Percentiles rank a stretch among this genome's conserved stretches.
These are phyloP conservation scores for Acleris holmiana DNA, from an alignment of 2,888 invertebrate species.

Conservation along the genomic window DNA sequence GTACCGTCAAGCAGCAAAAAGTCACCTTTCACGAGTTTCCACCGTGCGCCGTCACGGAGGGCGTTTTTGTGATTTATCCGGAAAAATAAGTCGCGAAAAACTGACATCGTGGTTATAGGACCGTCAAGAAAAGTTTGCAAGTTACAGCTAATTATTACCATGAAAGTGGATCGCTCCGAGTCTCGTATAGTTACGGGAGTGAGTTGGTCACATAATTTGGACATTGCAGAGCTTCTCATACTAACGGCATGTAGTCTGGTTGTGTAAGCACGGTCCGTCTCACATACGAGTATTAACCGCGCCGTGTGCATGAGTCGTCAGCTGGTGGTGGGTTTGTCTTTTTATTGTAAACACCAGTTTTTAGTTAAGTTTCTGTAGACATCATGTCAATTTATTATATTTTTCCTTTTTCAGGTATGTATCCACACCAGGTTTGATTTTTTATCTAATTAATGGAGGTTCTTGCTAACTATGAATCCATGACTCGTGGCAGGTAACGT, in stretches of 20 bases:
- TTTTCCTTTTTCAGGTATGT: constrained; percentile 30
- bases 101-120: too few relatives aligned
- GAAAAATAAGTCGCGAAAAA: too few relatives aligned
- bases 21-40: too few relatives aligned
- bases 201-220: neutral
- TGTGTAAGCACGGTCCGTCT: neutral
- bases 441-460: neutral
- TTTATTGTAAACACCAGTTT: neutral
- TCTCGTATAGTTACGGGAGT: neutral
- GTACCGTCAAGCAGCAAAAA: too few relatives aligned
- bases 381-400: neutral
- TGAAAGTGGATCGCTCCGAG: neutral
- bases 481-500: too few relatives aligned
- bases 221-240: neutral
- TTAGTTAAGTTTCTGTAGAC: too few relatives aligned
- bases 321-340: constrained; percentile 13
- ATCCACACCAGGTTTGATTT: constrained; percentile 19
- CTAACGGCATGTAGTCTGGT: neutral
- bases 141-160: neutral
- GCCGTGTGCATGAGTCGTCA: constrained; percentile 11
- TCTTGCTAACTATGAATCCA: too few relatives aligned
- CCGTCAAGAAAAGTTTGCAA: too few relatives aligned
- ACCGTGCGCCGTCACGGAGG: too few relatives aligned
- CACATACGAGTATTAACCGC: neutral
- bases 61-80: too few relatives aligned